These are phyloP conservation scores for Dendronephthya gigantea DNA, from an alignment of 64 coral and sea anemone species.

Conservation along the genomic window DNA sequence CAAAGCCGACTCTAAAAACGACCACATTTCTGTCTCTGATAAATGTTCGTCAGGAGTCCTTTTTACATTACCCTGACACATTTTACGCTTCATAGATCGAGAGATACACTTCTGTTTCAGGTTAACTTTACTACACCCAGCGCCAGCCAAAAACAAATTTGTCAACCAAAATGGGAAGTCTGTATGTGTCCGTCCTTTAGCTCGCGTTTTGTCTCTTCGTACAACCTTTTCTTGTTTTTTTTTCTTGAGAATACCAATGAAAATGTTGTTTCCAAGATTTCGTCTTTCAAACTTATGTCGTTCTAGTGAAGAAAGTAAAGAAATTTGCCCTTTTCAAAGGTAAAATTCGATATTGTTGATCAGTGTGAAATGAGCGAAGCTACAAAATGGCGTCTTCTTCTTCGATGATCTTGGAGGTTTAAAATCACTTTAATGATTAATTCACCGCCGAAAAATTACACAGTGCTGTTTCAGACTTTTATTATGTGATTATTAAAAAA, in stretches of 20 bases:
- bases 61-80: slow-evolving; percentile 33
- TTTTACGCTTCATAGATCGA: slow-evolving; percentile 37
- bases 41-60: background rate
- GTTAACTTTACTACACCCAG: background rate
- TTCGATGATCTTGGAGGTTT: no score
- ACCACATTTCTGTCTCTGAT: slow-evolving; percentile 87
- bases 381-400: background rate
- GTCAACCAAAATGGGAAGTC: background rate
- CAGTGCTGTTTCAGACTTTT: background rate
- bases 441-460: background rate
- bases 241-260: background rate
- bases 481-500: background rate
- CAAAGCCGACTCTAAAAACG: slow-evolving; percentile 53
- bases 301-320: background rate
- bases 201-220: background rate
- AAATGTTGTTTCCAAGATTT: background rate
- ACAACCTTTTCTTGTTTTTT: background rate
- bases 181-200: background rate
- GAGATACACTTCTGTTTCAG: background rate
- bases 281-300: background rate
- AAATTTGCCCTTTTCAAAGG: background rate
- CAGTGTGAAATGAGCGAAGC: background rate
- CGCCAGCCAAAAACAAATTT: background rate
- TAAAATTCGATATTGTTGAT: background rate
- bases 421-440: background rate